Percentiles rank a stretch among this genome's conserved stretches.
Evolutionary conservation across 1,140 invertebrate species (phyloP).

Genomic region (Cydia splendana): DNA sequence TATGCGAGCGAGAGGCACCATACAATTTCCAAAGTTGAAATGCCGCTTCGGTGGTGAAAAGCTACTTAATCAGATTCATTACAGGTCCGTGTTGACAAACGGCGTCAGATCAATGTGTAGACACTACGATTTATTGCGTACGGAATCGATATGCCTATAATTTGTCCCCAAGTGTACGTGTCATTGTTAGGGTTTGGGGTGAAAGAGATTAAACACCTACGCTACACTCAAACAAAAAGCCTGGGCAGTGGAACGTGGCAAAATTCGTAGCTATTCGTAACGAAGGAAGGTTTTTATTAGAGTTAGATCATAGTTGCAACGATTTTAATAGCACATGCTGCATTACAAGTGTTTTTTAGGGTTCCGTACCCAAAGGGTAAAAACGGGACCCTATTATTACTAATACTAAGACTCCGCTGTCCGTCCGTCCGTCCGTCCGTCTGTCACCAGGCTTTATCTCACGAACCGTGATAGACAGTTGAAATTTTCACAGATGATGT

Average conservation of each 20-base stretch:
- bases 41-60: background rate
- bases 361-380: too few relatives aligned
- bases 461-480: too few relatives aligned
- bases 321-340: too few relatives aligned
- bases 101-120: constrained; percentile 41
- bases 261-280: too few relatives aligned
- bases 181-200: background rate
- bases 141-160: constrained; percentile 43
- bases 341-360: too few relatives aligned
- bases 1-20: background rate
- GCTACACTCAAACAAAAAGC: background rate
- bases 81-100: constrained; percentile 51
- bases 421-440: too few relatives aligned
- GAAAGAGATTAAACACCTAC: background rate
- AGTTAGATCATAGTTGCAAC: too few relatives aligned
- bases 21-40: background rate
- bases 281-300: too few relatives aligned
- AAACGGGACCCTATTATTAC: too few relatives aligned
- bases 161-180: constrained; percentile 39
- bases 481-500: too few relatives aligned
- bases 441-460: too few relatives aligned
- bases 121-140: constrained; percentile 37
- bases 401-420: too few relatives aligned
- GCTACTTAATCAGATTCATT: constrained; percentile 68
- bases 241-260: background rate